phyloP scores from a whole-genome alignment of 2,888 invertebrate species.

The Acleris emargana region DNA sequence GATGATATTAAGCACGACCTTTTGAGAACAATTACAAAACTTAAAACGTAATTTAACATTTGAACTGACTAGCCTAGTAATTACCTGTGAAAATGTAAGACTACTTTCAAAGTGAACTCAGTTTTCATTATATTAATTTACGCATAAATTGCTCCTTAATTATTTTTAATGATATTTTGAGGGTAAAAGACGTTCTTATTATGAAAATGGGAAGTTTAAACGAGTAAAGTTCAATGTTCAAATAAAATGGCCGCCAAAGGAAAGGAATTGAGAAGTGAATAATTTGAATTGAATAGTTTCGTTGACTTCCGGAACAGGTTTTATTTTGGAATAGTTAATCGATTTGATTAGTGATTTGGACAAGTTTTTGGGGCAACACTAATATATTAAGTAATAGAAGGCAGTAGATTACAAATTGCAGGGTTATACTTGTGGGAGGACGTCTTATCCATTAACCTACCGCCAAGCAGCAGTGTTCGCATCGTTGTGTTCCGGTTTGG shows the following conservation, averaged over 20 bases:
- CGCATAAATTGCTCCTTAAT: constrained; percentile 27
- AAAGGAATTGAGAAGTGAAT: not conserved
- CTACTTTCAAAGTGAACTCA: constrained; percentile 20
- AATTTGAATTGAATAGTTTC: constrained; percentile 2
- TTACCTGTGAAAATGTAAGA: constrained; percentile 18
- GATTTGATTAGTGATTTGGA: not conserved
- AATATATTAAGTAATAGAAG: too few species aligned
- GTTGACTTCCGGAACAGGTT: not conserved
- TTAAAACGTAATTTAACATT: not conserved
- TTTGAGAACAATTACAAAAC: too few species aligned
- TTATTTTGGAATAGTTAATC: not conserved
- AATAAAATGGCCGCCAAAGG: not conserved
- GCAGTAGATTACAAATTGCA: too few species aligned
- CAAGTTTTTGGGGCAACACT: not conserved
- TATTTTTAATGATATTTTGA: constrained; percentile 25
- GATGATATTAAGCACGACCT: too few species aligned
- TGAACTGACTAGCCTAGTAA: not conserved
- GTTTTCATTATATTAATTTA: constrained; percentile 20
- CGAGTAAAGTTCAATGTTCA: not conserved
- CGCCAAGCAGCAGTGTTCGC: too few species aligned
- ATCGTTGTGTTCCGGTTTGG: too few species aligned
- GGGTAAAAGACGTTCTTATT: not conserved
- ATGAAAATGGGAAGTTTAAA: not conserved
- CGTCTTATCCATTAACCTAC: too few species aligned
- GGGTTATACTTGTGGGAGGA: too few species aligned